Base-by-base conservation (phyloP, 2,113 vertebrate species). In the Phycodurus eques region DNA sequence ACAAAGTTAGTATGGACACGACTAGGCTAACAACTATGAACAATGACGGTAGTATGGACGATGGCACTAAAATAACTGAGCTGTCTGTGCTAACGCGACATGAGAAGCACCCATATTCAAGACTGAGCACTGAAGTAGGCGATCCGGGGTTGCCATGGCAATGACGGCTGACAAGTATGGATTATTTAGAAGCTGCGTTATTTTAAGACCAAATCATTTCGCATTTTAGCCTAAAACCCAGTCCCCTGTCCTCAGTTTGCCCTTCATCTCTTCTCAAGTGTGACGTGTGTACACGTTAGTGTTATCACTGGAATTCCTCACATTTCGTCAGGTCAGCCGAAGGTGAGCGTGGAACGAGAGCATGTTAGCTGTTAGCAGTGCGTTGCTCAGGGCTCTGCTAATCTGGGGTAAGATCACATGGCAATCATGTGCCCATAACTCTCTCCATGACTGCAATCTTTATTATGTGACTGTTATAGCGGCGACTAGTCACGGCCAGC, bases 371-470 rank as follows among this genome's bases (percentile, higher is more conserved):
- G 57, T 59, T 59, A 35, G 59, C 12, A 22, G 13, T 22, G 22
- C 27, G 13, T 15, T 31, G 57, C 59, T 19, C 59, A 35, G 17
- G 31, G 59, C 59, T 61, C 31, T 35, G 64, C 64, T 66, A 47
- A 49, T 47, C 22, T 66, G 64, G 43, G 47, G 13, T 66, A 19
- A 46, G 10, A 22, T 47, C 64, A 66, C 44, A 47, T 66, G 13
- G 64, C 31, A n/a, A 22, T 66, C 44, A 66, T 47, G 43, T 66
- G 64, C 44, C 7, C 13, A 66, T n/a, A 47, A 66, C 12, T 66
- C 15, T n/a, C 64, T 44, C 43, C 43, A 10, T 66, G 64, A 47
- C 64, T 47, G 14, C 13, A 27, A 61, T 31, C 31, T 61, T 31
- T 47, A 31, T 31, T 31, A 43, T 11, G 20, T 51, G 49, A 51